Evolutionary conservation across 2,888 invertebrate species (phyloP), one percentile per base, ranked within the genome.

Genomic region (Tetanocera ferruginea): DNA sequence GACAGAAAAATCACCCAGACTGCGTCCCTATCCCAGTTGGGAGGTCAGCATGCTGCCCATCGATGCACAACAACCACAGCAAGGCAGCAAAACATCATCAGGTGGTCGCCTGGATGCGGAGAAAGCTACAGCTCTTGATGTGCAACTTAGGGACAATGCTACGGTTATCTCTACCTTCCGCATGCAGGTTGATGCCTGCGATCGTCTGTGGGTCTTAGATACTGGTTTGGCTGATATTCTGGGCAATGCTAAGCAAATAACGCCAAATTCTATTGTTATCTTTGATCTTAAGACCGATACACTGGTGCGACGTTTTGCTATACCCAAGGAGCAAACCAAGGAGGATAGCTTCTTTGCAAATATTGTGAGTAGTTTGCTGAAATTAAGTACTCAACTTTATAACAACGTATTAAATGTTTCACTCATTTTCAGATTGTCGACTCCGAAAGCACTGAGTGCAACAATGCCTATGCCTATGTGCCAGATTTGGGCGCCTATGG

Each of bases 171-270:
- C 94, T 3, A 94, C 94, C 5, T 95, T 95, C 88, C 92, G 96
- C 79, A 90, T 95, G 28, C 92, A 91, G 81, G 93, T 94, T 0
- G 96, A 96, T 86, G 91, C 91, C 5, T 96, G 96, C 84, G 95
- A 95, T 87, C 92, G 96, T 64, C 91, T 96, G 9, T 96, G 96
- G 96, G 94, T 95, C 5, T 92, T 96, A 89, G 96, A 96, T 86
- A 93, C 95, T 0, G 96, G 95, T 75, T 89, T 95, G 52, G 93
- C 94, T 60, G 94, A 95, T 86, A 94, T 95, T 88, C 90, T 93
- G 72, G 95, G 95, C n/a, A 87, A 89, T 37, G 90, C 91, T 52
- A 93, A 93, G 82, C 94, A 91, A 91, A 91, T 92, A 23, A 90
- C 92, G 1, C 93, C 92, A 2, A 93, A 93, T 8, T 92, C 94